Evolutionary conservation across 2,888 invertebrate species (phyloP).

Genomic region (Ennomos erosarius): DNA sequence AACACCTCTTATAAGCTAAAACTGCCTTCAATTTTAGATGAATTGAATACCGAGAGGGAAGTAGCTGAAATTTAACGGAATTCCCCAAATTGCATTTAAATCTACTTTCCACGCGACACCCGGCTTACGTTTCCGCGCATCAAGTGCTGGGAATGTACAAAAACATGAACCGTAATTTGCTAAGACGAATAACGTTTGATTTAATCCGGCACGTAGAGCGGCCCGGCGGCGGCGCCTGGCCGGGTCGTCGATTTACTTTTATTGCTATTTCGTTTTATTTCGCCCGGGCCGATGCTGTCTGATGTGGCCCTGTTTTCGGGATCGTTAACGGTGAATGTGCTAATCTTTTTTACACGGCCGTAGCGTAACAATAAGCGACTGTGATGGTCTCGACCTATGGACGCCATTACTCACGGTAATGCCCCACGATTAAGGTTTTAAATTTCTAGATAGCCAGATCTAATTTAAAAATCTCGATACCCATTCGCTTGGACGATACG

Average conservation of each 20-base stretch:
- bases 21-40: constrained; percentile 19
- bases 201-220: constrained; percentile 79
- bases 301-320: constrained; percentile 80
- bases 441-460: constrained; percentile 56
- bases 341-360: constrained; percentile 79
- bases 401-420: constrained; percentile 68
- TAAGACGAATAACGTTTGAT: constrained; percentile 84
- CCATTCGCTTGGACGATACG: constrained; percentile 41
- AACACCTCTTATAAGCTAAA: background rate
- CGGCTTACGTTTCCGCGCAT: constrained; percentile 68
- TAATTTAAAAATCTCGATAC: constrained; percentile 48
- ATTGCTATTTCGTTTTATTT: constrained; percentile 82
- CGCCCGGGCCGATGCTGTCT: constrained; percentile 64
- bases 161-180: constrained; percentile 81
- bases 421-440: constrained; percentile 66
- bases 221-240: constrained; percentile 59
- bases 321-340: constrained; percentile 81
- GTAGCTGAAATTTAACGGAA: constrained; percentile 50
- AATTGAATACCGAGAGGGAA: constrained; percentile 31
- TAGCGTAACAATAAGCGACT: constrained; percentile 69
- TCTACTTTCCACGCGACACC: constrained; percentile 60
- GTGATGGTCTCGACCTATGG: constrained; percentile 61
- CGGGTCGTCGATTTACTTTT: constrained; percentile 81
- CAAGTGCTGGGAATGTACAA: constrained; percentile 68
- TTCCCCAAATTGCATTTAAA: constrained; percentile 65